Evolutionary conservation across 2,888 invertebrate genomes (phyloP).

Genomic region (Lasioglossum villosulum): DNA sequence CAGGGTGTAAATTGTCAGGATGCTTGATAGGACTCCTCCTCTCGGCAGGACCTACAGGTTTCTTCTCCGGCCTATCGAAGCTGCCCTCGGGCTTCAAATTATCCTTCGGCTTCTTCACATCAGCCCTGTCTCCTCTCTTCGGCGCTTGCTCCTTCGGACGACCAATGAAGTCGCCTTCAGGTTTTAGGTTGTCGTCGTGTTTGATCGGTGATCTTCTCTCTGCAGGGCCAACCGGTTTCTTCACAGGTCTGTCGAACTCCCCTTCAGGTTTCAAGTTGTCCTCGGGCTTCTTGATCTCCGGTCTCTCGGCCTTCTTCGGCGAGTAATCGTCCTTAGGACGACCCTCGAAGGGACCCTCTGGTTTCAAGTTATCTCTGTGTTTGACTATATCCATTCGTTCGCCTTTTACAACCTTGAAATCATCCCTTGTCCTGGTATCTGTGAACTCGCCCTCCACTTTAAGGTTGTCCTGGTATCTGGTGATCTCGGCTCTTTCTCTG

Average conservation of each 20-base stretch:
- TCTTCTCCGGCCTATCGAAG: slow-evolving; percentile 86
- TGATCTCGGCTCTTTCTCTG: slow-evolving; percentile 85
- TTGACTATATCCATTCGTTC: slow-evolving; percentile 86
- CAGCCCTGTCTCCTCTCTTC: slow-evolving; percentile 76
- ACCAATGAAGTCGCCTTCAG: slow-evolving; percentile 86
- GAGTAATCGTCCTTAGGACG: slow-evolving; percentile 76
- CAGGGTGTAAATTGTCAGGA: slow-evolving; percentile 85
- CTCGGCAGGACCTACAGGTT: slow-evolving; percentile 85
- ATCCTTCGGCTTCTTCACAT: slow-evolving; percentile 79
- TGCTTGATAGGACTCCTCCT: slow-evolving; percentile 80
- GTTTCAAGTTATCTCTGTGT: slow-evolving; percentile 86
- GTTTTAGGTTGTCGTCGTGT: slow-evolving; percentile 86
- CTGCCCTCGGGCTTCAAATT: slow-evolving; percentile 87
- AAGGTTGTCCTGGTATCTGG: slow-evolving; percentile 84
- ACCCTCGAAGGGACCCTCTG: slow-evolving; percentile 78
- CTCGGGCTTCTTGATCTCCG: slow-evolving; percentile 86
- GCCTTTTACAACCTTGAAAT: slow-evolving; percentile 86
- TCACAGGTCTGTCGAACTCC: slow-evolving; percentile 81
- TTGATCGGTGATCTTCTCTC: slow-evolving; percentile 85
- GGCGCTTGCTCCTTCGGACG: slow-evolving; percentile 64
- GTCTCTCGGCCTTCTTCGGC: slow-evolving; percentile 84
- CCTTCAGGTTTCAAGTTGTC: slow-evolving; percentile 86
- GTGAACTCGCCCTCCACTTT: slow-evolving; percentile 88
- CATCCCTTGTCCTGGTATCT: slow-evolving; percentile 86
- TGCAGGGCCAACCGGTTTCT: slow-evolving; percentile 82